Conservation (phyloP, 2,888 invertebrate genomes). For the Argyresthia goedartella region DNA sequence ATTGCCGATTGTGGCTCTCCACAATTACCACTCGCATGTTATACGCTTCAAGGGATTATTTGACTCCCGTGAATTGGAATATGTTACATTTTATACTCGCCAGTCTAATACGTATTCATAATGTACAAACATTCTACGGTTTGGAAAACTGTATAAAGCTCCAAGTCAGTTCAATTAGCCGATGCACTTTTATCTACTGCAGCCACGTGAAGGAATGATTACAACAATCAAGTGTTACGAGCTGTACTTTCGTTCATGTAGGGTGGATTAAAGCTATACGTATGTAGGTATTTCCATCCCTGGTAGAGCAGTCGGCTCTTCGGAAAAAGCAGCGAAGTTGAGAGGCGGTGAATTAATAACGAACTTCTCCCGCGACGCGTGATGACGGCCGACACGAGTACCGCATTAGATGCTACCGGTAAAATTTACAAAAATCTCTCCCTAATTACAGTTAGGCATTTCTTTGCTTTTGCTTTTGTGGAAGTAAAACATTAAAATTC, state of each 20-base stretch:
- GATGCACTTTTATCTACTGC: not conserved
- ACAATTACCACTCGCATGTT: slow-evolving; percentile 40
- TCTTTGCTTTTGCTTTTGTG: slow-evolving; percentile 2
- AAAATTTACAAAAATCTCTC: slow-evolving; percentile 34
- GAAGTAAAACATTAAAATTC: not conserved
- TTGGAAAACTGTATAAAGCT: not conserved
- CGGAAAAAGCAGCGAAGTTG: slow-evolving; percentile 44
- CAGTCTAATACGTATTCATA: not conserved
- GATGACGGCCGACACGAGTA: slow-evolving; percentile 69
- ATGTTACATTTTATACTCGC: not conserved
- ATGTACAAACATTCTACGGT: too few species aligned
- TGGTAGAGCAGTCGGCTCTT: not conserved
- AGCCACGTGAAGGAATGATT: not conserved
- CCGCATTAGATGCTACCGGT: slow-evolving; percentile 59
- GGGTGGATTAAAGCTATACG: not conserved
- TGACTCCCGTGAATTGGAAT: not conserved
- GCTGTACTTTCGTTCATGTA: too few species aligned
- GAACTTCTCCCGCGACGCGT: slow-evolving; percentile 65
- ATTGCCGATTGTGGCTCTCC: slow-evolving; percentile 60
- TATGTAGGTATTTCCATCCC: not conserved
- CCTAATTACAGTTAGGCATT: slow-evolving; percentile 8
- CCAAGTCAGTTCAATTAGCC: not conserved
- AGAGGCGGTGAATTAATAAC: slow-evolving; percentile 64
- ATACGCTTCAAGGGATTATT: slow-evolving; percentile 5
- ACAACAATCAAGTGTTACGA: too few species aligned